Percentiles rank a stretch among this genome's conserved stretches.
Conservation (phyloP, 2,888 invertebrate species). For the Tiphia femorata region DNA sequence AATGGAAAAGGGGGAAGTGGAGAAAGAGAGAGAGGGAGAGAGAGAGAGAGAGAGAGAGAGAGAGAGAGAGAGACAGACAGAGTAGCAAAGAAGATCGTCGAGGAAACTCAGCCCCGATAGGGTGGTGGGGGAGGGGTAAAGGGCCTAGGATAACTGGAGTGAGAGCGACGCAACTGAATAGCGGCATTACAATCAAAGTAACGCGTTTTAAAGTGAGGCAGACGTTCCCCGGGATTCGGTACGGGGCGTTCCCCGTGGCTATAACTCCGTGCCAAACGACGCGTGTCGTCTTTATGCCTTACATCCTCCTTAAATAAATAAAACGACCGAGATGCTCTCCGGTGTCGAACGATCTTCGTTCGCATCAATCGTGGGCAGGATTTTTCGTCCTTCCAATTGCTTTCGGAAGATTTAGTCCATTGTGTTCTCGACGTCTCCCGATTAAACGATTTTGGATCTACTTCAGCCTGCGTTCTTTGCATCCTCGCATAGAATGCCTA, state of each 20-base stretch:
- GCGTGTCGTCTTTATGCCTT: slow-evolving; percentile 50
- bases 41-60: neutral
- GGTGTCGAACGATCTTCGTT: no score
- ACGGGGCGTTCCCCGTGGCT: slow-evolving; percentile 37
- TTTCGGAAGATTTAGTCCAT: no score
- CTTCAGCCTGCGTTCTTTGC: no score
- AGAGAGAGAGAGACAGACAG: neutral
- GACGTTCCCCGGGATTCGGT: slow-evolving; percentile 42
- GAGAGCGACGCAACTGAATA: slow-evolving; percentile 50
- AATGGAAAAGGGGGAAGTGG: neutral
- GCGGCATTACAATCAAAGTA: slow-evolving; percentile 60
- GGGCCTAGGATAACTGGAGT: slow-evolving; percentile 22
- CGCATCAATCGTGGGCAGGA: no score
- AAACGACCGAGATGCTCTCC: no score
- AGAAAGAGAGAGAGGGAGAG: neutral
- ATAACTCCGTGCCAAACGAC: slow-evolving; percentile 52
- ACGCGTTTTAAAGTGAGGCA: slow-evolving; percentile 60
- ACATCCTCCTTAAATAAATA: slow-evolving; percentile 55
- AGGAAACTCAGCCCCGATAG: slow-evolving; percentile 36
- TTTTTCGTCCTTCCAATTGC: no score
- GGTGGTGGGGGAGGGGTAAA: slow-evolving; percentile 13
- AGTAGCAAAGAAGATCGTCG: slow-evolving; percentile 7
- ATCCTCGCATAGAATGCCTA: no score
- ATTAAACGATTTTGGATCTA: no score
- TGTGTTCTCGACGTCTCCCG: no score